These are phyloP conservation scores for Aegotheles bennettii DNA, from an alignment of 2,113 vertebrate species.

Conservation along the genomic window DNA sequence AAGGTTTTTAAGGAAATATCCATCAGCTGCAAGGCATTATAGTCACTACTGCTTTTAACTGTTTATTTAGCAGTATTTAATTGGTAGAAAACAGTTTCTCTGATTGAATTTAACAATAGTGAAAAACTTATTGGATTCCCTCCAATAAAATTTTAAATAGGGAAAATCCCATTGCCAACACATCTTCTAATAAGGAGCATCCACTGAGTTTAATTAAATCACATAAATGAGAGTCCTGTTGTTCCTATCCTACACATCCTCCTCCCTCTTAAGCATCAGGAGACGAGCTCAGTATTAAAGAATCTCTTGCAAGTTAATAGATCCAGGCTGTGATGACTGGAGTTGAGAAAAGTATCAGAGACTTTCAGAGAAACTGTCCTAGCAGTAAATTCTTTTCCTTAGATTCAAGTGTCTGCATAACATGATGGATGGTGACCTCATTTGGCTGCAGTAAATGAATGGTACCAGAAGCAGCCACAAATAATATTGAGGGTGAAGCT, in stretches of 20 bases:
- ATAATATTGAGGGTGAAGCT: background rate
- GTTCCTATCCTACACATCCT: background rate
- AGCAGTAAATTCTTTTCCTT: background rate
- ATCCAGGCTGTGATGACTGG: background rate
- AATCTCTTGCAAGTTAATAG: background rate
- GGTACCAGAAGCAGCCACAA: background rate
- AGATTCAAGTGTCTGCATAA: background rate
- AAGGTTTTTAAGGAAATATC: background rate
- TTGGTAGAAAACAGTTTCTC: background rate
- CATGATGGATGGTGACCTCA: background rate
- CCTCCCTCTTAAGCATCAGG: background rate
- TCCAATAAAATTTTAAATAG: constrained; percentile 12
- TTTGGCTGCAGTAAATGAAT: background rate
- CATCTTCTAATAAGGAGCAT: background rate
- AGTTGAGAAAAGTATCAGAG: background rate
- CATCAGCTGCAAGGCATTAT: background rate
- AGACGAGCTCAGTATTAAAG: background rate
- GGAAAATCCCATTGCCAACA: background rate
- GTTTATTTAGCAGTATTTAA: constrained; percentile 8
- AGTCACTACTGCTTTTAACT: background rate
- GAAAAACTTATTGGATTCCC: background rate
- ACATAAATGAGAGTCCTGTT: background rate
- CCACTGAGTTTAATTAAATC: background rate
- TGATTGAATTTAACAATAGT: background rate
- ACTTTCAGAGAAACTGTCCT: background rate